Evolutionary conservation across 1,140 invertebrate genomes (phyloP).

Genomic region (Conus betulinus): DNA sequence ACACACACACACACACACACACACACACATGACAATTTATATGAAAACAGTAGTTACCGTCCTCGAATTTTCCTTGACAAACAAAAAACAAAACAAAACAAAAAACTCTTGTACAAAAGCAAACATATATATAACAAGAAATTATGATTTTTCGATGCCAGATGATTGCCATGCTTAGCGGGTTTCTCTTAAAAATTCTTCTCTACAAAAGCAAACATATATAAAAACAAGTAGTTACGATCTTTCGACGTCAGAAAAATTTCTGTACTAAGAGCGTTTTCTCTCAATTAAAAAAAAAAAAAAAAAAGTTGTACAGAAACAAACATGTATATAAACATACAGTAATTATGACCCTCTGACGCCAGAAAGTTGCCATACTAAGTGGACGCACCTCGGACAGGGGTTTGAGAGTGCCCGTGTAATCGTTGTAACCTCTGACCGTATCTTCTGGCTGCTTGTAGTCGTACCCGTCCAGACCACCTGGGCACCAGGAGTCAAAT

Average conservation of each 20-base stretch:
- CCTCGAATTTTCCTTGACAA: not conserved
- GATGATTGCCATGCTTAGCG: too few species aligned
- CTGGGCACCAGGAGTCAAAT: not conserved
- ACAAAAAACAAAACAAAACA: not conserved
- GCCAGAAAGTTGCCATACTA: not conserved
- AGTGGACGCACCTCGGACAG: not conserved
- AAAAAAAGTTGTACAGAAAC: not conserved
- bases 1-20: conserved; percentile 25
- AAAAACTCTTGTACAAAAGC: not conserved
- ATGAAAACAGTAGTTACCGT: not conserved
- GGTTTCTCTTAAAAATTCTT: not conserved
- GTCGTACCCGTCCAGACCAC: conserved; percentile 23
- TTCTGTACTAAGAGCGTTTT: too few species aligned
- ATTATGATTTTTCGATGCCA: not conserved
- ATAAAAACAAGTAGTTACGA: too few species aligned
- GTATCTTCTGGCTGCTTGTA: conserved; percentile 35
- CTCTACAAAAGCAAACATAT: not conserved
- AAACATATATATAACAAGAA: not conserved
- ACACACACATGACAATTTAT: conserved; percentile 18
- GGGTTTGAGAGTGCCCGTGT: not conserved
- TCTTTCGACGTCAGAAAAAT: too few species aligned
- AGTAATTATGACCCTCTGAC: not conserved
- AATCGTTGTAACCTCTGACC: not conserved
- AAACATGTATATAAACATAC: not conserved
- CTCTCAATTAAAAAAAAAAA: not conserved